These are phyloP conservation scores for Eilema depressum DNA, from an alignment of 2,888 invertebrate genomes.

Conservation along the genomic window DNA sequence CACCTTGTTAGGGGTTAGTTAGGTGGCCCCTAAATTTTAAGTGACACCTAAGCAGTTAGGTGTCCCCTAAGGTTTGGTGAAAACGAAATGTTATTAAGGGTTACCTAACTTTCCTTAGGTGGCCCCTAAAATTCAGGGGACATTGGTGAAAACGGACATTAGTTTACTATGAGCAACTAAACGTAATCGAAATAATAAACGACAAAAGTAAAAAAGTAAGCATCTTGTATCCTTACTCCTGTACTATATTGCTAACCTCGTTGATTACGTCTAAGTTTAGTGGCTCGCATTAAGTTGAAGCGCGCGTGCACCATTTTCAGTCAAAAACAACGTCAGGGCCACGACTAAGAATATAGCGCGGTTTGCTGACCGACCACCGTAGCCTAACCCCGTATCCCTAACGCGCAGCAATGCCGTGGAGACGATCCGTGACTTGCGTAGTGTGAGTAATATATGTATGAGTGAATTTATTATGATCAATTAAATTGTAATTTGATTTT, in stretches of 20 bases:
- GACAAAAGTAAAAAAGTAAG: background rate
- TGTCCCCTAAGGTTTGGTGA: too few relatives aligned
- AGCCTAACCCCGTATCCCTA: slow-evolving; percentile 57
- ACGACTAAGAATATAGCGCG: slow-evolving; percentile 80
- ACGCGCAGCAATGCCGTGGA: slow-evolving; percentile 59
- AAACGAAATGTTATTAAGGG: too few relatives aligned
- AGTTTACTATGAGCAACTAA: background rate
- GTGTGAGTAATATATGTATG: background rate
- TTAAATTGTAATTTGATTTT: too few relatives aligned
- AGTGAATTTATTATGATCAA: too few relatives aligned
- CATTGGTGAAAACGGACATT: too few relatives aligned
- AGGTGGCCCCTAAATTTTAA: too few relatives aligned
- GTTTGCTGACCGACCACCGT: slow-evolving; percentile 63
- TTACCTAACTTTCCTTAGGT: too few relatives aligned
- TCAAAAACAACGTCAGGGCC: slow-evolving; percentile 81
- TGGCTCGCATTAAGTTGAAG: slow-evolving; percentile 71
- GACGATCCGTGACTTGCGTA: slow-evolving; percentile 40
- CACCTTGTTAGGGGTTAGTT: too few relatives aligned
- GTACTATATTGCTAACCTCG: slow-evolving; percentile 15
- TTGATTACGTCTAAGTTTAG: slow-evolving; percentile 48
- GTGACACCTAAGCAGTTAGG: too few relatives aligned
- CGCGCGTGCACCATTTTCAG: slow-evolving; percentile 85
- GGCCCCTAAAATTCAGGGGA: too few relatives aligned
- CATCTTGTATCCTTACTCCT: background rate
- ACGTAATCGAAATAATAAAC: background rate